A percentile compares a stretch with the other conserved stretches of the same genome.
Evolutionary conservation across 2,113 vertebrate genomes (phyloP).

Genomic region (Pampusana beccarii): DNA sequence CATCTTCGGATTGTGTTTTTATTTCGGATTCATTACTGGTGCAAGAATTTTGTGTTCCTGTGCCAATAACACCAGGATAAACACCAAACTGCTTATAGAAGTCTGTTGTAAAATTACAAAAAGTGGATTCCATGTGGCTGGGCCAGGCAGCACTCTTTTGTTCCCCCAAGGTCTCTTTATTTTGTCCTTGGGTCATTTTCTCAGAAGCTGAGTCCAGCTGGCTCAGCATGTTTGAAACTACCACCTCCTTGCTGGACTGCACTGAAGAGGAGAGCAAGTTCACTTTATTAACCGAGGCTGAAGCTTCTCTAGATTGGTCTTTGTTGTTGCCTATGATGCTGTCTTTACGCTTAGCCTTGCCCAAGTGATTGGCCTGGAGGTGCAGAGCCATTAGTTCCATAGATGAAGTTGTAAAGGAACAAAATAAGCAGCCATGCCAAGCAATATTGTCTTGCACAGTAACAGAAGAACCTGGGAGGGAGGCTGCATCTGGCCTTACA

Average conservation of each 20-base stretch:
- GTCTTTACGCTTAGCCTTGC: slow-evolving; percentile 85
- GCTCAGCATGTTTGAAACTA: slow-evolving; percentile 64
- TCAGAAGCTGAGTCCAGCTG: slow-evolving; percentile 73
- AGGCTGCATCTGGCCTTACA: slow-evolving; percentile 88
- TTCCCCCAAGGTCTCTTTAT: slow-evolving; percentile 78
- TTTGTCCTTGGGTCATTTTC: slow-evolving; percentile 77
- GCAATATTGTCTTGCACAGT: slow-evolving; percentile 94
- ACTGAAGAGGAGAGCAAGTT: slow-evolving; percentile 64
- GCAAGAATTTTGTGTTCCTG: slow-evolving; percentile 77
- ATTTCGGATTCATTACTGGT: slow-evolving; percentile 71
- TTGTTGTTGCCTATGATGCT: slow-evolving; percentile 74
- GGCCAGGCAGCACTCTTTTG: slow-evolving; percentile 84
- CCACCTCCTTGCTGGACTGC: slow-evolving; percentile 77
- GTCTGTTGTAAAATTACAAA: slow-evolving; percentile 87
- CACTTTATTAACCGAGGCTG: slow-evolving; percentile 70
- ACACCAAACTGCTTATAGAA: slow-evolving; percentile 94
- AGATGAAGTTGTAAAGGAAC: slow-evolving; percentile 94
- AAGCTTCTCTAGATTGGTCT: slow-evolving; percentile 78
- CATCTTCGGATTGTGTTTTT: slow-evolving; percentile 77
- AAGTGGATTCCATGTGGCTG: slow-evolving; percentile 83
- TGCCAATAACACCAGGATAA: slow-evolving; percentile 79
- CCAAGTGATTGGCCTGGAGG: slow-evolving; percentile 95
- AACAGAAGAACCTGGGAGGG: slow-evolving; percentile 89
- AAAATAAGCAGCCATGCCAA: slow-evolving; percentile 97
- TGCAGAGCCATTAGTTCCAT: slow-evolving; percentile 97